phyloP scores from a whole-genome alignment of 2,888 invertebrate genomes.

The Ormyrus rosae region DNA sequence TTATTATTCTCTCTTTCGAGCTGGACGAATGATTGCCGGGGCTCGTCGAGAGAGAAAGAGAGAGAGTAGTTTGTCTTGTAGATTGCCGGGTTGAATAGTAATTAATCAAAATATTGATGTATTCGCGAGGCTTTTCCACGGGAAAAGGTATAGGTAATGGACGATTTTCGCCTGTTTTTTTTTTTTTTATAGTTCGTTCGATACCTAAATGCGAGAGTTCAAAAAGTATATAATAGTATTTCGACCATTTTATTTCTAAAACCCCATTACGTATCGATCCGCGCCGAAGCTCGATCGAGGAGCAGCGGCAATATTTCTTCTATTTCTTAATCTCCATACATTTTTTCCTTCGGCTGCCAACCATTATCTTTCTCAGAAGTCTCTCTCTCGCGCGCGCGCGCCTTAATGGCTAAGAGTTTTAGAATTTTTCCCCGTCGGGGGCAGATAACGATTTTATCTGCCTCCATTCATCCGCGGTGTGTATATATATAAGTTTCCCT shows the following conservation, averaged over 20 bases:
- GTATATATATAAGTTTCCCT: background rate
- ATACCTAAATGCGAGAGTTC: too few species aligned
- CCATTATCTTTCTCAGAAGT: constrained; percentile 11
- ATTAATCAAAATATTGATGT: too few species aligned
- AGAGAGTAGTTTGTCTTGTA: constrained; percentile 3
- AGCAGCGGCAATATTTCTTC: constrained; percentile 5
- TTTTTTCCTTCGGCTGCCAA: background rate
- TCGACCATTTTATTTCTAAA: too few species aligned
- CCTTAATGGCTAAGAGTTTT: constrained; percentile 26
- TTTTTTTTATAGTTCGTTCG: too few species aligned
- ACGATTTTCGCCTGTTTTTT: too few species aligned
- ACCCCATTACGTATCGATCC: too few species aligned
- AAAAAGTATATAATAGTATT: too few species aligned
- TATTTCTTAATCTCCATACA: constrained; percentile 31
- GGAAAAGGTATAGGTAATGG: too few species aligned
- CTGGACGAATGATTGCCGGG: background rate
- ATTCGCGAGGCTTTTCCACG: too few species aligned
- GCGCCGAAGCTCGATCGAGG: too few species aligned
- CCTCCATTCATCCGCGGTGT: constrained; percentile 19
- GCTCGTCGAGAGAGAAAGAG: background rate
- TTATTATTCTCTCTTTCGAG: background rate
- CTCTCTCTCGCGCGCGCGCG: constrained; percentile 19
- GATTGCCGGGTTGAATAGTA: background rate
- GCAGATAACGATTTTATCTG: constrained; percentile 35
- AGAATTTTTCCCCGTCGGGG: constrained; percentile 19